Percentiles rank a stretch among this genome's conserved stretches.
These are phyloP conservation scores for Lagorchestes hirsutus DNA, from an alignment of 2,797 vertebrate species.

Conservation along the genomic window DNA sequence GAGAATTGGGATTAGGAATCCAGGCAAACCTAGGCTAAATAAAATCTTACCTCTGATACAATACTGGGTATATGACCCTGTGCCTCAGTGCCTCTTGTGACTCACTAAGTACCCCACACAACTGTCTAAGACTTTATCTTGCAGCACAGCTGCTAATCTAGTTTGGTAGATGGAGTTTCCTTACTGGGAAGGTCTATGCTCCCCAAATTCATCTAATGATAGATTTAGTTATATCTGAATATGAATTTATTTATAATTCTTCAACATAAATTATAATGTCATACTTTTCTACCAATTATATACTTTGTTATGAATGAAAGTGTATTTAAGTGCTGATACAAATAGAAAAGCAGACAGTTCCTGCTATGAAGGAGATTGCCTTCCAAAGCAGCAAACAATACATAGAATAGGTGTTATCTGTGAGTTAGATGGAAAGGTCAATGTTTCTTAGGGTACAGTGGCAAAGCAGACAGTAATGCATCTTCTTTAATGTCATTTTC, in stretches of 20 bases:
- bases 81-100: too few species aligned
- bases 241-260: background rate
- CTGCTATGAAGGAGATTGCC: background rate
- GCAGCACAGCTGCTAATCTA: too few species aligned
- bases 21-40: background rate
- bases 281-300: background rate
- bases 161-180: background rate
- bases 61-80: background rate
- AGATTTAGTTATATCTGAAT: background rate
- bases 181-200: background rate
- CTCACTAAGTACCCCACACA: too few species aligned
- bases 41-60: background rate
- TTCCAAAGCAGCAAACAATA: background rate
- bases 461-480: too few species aligned
- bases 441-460: too few species aligned
- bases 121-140: too few species aligned
- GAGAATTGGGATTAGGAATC: background rate
- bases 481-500: too few species aligned
- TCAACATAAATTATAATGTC: background rate
- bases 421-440: background rate
- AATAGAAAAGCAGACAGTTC: background rate
- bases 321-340: background rate
- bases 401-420: background rate
- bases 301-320: slow-evolving; percentile 27
- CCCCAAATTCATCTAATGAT: too few species aligned